These are phyloP conservation scores for Pristionchus arcanus DNA, from an alignment of 2,888 invertebrate genomes.

Conservation along the genomic window DNA sequence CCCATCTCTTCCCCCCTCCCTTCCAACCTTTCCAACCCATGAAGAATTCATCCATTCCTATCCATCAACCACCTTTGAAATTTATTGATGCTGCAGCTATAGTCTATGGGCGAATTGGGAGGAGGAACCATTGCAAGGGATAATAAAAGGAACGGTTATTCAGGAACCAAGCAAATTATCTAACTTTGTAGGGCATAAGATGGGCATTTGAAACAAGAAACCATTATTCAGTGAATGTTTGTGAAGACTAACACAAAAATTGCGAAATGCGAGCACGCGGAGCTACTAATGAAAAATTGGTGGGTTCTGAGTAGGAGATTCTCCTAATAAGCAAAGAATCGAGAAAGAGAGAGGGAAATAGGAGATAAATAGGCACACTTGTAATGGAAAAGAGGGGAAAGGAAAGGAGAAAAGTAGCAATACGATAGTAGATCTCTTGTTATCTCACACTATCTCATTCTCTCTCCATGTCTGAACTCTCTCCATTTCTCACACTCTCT, in stretches of 20 bases:
- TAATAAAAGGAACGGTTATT: neutral
- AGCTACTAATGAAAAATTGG: neutral
- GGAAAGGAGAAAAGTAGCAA: slow-evolving; percentile 26
- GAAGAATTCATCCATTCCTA: slow-evolving; percentile 11
- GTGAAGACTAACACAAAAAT: neutral
- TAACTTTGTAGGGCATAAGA: neutral
- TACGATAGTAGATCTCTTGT: slow-evolving; percentile 32
- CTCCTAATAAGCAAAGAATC: slow-evolving; percentile 28
- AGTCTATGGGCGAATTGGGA: neutral
- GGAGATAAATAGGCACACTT: slow-evolving; percentile 47
- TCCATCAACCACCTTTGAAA: slow-evolving; percentile 2
- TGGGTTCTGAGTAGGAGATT: neutral
- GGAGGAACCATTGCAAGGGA: neutral
- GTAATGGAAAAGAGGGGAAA: neutral
- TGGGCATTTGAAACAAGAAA: neutral
- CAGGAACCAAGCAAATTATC: too few species aligned
- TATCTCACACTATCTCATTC: slow-evolving; percentile 8
- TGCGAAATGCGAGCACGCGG: neutral
- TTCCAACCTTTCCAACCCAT: slow-evolving; percentile 44
- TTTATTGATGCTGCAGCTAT: slow-evolving; percentile 7
- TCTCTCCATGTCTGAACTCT: slow-evolving; percentile 16
- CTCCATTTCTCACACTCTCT: slow-evolving; percentile 4
- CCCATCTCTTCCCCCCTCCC: neutral
- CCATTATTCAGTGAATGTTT: too few species aligned
- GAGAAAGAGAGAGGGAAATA: slow-evolving; percentile 30